phyloP scores from a whole-genome alignment of 2,888 invertebrate species.

The Meghimatium bilineatum region DNA sequence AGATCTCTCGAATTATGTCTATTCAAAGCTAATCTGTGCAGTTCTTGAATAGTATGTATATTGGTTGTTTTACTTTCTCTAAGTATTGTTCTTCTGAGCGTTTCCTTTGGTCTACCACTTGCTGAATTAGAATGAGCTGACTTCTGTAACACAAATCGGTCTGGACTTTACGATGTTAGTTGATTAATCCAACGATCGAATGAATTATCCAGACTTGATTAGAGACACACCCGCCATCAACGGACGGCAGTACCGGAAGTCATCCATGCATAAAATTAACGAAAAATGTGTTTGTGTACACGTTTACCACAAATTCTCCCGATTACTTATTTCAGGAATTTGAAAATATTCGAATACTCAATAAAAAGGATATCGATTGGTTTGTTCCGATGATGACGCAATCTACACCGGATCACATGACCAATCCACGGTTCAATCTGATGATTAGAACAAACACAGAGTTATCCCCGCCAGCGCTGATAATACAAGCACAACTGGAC shows the following conservation, averaged over 20 bases:
- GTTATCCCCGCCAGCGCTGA: slow-evolving; percentile 6
- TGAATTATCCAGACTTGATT: not conserved
- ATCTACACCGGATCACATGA: not conserved
- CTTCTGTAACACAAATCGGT: no score
- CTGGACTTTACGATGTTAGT: not conserved
- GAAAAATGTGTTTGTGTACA: not conserved
- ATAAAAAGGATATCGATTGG: slow-evolving; percentile 15
- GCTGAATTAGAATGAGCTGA: no score
- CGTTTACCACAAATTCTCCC: not conserved
- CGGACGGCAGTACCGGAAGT: not conserved
- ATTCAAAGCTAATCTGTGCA: no score
- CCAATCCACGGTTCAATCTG: slow-evolving; percentile 11
- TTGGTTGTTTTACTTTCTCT: no score
- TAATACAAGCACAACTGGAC: slow-evolving; percentile 18
- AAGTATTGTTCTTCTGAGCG: no score
- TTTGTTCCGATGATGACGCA: not conserved
- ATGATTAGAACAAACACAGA: slow-evolving; percentile 10
- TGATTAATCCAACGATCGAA: not conserved
- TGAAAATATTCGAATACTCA: not conserved
- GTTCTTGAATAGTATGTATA: no score
- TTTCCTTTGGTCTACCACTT: no score
- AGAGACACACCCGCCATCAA: not conserved
- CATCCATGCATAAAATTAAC: not conserved
- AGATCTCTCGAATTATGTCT: no score
- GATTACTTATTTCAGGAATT: not conserved